Conservation (phyloP, 2,888 invertebrate genomes). For the Perizoma affinitatum region DNA sequence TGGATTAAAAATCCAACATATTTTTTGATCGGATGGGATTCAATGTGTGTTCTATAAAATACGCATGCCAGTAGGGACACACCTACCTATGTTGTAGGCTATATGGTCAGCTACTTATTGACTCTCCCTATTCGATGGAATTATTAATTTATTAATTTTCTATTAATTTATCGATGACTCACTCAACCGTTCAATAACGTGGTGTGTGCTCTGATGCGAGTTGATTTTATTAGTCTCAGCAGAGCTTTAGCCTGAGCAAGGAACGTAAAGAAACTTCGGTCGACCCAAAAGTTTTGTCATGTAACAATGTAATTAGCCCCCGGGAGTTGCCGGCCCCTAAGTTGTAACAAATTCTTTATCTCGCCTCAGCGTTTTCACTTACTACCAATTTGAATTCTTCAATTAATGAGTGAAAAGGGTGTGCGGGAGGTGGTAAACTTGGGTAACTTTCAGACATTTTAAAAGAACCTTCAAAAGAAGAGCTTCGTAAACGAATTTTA, state of each 20-base stretch:
- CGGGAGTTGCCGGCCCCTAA: conserved; percentile 64
- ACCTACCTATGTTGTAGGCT: not conserved
- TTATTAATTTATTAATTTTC: too few species aligned
- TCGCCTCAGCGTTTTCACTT: conserved; percentile 68
- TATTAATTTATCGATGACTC: conserved; percentile 41
- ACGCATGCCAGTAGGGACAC: too few species aligned
- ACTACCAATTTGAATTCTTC: conserved; percentile 64
- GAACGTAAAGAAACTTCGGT: conserved; percentile 74
- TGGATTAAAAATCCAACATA: too few species aligned
- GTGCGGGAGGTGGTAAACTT: conserved; percentile 40
- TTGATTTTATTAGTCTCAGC: conserved; percentile 69
- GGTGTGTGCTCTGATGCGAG: conserved; percentile 65
- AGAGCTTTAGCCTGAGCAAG: conserved; percentile 62
- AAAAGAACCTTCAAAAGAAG: conserved; percentile 17
- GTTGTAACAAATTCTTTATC: conserved; percentile 77
- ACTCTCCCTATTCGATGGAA: conserved; percentile 22
- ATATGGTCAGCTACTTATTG: conserved; percentile 21
- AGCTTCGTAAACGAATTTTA: conserved; percentile 23
- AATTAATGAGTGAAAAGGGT: conserved; percentile 48
- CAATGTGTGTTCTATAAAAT: too few species aligned
- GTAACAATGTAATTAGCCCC: conserved; percentile 81
- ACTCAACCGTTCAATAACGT: conserved; percentile 55
- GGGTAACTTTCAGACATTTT: conserved; percentile 28
- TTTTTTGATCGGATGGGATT: too few species aligned
- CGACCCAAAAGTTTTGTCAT: conserved; percentile 79